Evolutionary conservation across 2,888 invertebrate species (phyloP).

Genomic region (Lysandra bellargus): DNA sequence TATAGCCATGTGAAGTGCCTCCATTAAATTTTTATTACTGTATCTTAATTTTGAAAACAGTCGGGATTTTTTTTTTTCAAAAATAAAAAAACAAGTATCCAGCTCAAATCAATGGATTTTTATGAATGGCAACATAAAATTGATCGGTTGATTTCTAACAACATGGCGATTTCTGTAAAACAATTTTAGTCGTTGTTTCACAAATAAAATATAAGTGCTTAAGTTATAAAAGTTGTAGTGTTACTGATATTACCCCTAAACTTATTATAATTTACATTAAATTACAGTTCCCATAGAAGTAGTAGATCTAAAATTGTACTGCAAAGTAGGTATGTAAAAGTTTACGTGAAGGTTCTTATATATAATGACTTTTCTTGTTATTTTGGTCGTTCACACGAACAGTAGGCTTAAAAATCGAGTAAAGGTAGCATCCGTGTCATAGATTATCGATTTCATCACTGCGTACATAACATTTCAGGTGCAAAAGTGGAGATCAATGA

Average conservation of each 20-base stretch:
- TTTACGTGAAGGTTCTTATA: neutral
- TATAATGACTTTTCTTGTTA: neutral
- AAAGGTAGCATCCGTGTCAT: neutral
- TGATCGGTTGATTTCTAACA: conserved; percentile 58
- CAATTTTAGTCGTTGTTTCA: conserved; percentile 34
- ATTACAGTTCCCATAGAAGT: neutral
- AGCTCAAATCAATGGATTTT: conserved; percentile 8
- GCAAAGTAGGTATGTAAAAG: conserved; percentile 10
- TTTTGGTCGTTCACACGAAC: too few species aligned
- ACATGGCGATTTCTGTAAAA: conserved; percentile 62
- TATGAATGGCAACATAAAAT: conserved; percentile 44
- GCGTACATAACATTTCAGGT: conserved; percentile 18
- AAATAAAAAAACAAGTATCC: neutral
- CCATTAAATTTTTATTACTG: too few species aligned
- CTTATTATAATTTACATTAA: neutral
- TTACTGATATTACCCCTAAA: neutral
- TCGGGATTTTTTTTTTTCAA: too few species aligned
- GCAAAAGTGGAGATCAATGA: conserved; percentile 38
- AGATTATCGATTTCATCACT: neutral
- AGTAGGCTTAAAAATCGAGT: neutral
- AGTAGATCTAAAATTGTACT: neutral
- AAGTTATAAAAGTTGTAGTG: neutral
- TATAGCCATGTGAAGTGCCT: too few species aligned
- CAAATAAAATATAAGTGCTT: neutral
- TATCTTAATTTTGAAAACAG: too few species aligned